These are phyloP conservation scores for Hydropsyche betteni DNA, from an alignment of 2,888 invertebrate genomes.

Conservation along the genomic window DNA sequence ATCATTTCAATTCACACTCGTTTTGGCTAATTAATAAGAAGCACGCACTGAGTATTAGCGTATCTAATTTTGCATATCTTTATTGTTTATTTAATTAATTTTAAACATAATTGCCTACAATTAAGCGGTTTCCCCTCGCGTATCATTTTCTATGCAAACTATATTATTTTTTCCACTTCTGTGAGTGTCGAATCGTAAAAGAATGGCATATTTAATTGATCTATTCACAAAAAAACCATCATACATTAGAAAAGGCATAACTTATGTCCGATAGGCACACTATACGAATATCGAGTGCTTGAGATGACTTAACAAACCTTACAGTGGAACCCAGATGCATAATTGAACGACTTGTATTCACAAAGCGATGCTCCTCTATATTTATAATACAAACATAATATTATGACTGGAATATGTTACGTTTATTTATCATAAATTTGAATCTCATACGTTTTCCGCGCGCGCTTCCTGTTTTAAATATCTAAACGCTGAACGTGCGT, in stretches of 20 bases:
- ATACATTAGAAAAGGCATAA: too few species aligned
- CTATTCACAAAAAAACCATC: constrained; percentile 2
- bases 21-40: constrained; percentile 23
- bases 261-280: too few species aligned
- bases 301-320: too few species aligned
- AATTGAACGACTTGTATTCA: constrained; percentile 41
- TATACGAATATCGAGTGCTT: too few species aligned
- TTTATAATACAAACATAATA: constrained; percentile 46
- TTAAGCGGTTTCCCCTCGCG: not conserved
- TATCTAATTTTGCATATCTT: constrained; percentile 35
- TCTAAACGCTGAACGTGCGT: too few species aligned
- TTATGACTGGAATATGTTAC: constrained; percentile 50
- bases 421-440: constrained; percentile 45
- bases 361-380: constrained; percentile 34
- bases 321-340: not conserved
- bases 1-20: too few species aligned
- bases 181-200: not conserved
- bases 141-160: too few species aligned
- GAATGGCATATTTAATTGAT: not conserved
- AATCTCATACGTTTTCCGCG: constrained; percentile 46
- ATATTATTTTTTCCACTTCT: not conserved
- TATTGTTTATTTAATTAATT: constrained; percentile 45
- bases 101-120: constrained; percentile 32
- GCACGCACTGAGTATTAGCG: constrained; percentile 25
- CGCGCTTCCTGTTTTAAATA: constrained; percentile 41